Evolutionary conservation across 2,888 invertebrate species (phyloP).

Genomic region (Orthonevra nobilis): DNA sequence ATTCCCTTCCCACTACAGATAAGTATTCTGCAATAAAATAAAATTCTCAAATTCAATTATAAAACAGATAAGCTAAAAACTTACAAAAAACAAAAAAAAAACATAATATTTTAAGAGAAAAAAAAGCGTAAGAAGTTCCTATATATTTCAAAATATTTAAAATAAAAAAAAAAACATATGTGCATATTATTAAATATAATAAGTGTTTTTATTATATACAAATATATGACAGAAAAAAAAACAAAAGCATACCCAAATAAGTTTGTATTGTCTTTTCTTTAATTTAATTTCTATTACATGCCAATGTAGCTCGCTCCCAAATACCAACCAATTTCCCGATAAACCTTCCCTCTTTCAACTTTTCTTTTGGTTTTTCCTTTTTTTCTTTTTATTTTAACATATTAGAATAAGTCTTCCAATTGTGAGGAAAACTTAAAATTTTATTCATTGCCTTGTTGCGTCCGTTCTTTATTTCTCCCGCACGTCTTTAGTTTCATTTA

Average conservation of each 20-base stretch:
- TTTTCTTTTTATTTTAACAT: not conserved
- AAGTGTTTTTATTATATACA: constrained; percentile 71
- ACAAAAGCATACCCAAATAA: constrained; percentile 73
- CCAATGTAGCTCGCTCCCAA: too few species aligned
- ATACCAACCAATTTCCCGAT: too few species aligned
- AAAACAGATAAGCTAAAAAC: constrained; percentile 45
- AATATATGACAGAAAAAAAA: too few species aligned
- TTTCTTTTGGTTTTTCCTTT: not conserved
- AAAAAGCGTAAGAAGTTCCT: constrained; percentile 71
- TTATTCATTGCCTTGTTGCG: not conserved
- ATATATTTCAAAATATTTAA: constrained; percentile 71
- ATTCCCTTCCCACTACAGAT: constrained; percentile 8
- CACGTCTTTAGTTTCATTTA: constrained; percentile 17
- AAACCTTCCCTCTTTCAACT: not conserved
- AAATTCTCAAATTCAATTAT: constrained; percentile 39
- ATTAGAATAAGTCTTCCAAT: constrained; percentile 46
- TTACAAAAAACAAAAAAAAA: constrained; percentile 50
- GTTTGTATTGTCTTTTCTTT: constrained; percentile 75
- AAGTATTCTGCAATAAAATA: constrained; percentile 34
- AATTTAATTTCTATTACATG: constrained; percentile 57
- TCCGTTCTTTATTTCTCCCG: constrained; percentile 9
- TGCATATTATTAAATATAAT: constrained; percentile 61
- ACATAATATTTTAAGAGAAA: constrained; percentile 52
- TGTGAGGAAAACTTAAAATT: constrained; percentile 35
- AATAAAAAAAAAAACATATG: constrained; percentile 58